Evolutionary conservation across 2,888 invertebrate species (phyloP), one percentile per base, ranked within the genome.

Genomic region (Homarus gammarus): DNA sequence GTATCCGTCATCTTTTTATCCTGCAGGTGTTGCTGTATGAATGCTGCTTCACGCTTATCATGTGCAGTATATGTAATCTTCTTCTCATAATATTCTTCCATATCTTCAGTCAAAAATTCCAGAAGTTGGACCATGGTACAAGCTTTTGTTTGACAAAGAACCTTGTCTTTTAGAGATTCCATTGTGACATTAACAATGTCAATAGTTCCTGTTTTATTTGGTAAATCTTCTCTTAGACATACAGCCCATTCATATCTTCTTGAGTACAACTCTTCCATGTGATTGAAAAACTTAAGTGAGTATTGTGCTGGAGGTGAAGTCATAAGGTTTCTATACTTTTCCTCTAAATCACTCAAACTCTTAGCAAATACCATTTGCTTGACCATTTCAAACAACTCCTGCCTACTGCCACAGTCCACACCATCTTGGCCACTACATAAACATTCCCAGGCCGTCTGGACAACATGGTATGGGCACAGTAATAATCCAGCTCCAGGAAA

Each of bases 121-220:
- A 78, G 27, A 10, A 78, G 78, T 33, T 78, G 51, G 31, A 51
- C 36, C 51, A 78, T 51, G 27, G 78, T 78, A n/a, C 78, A 78
- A 31, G 78, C 49, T 51, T 78, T 56, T 31, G 31, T 78, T 78
- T 49, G 49, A 15, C n/a, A 31, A 12, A 78, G 31, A 27, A 78
- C 22, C 22, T 78, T 49, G 78, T 78, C 78, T 27, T 78, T 33
- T 15, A 78, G 78, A 5, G 56, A 78, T n/a, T 49, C 56, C 49
- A 51, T 31, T 33, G n/a, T 78, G n/a, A 31, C 12, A 5, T 12
- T 51, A 33, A 33, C 12, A 78, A 33, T 56, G 18, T 36, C 38
- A 22, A n/a, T 38, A 2, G 15, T 72, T 38, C 38, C 22, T 2
- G 36, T 78, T 27, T 27, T 49, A 33, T 31, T 27, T 2, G 33